Conservation (phyloP, 2,113 vertebrate species). For the Alaudala cheleensis region DNA sequence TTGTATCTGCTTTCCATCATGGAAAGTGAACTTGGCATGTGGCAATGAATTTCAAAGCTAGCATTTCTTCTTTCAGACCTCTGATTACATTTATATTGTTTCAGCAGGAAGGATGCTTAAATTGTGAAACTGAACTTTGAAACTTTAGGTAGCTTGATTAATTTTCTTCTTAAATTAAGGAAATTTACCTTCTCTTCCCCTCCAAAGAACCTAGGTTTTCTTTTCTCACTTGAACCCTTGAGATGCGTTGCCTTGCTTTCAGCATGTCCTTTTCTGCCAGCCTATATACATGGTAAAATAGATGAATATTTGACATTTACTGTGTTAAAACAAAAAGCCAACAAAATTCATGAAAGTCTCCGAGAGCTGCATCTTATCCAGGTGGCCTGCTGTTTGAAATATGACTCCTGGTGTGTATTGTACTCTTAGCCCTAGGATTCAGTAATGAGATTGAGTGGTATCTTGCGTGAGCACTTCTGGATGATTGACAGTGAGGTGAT, state of each 20-base stretch:
- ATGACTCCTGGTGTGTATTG: constrained; percentile 68
- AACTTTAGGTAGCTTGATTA: background rate
- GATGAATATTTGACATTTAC: constrained; percentile 56
- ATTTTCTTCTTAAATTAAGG: background rate
- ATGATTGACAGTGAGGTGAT: constrained; percentile 77
- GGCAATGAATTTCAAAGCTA: background rate
- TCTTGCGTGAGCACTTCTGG: constrained; percentile 69
- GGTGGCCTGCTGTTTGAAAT: constrained; percentile 74
- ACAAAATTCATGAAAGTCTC: constrained; percentile 53
- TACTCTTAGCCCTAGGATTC: constrained; percentile 64
- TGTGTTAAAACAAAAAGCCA: constrained; percentile 50
- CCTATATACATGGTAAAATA: constrained; percentile 12
- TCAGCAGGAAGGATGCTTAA: background rate
- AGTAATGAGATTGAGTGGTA: constrained; percentile 74
- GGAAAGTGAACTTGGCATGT: background rate
- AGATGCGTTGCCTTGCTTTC: background rate
- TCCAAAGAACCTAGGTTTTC: background rate
- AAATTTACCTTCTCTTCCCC: background rate
- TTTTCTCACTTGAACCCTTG: background rate
- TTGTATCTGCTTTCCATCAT: background rate
- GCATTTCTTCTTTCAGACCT: background rate
- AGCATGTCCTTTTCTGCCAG: constrained; percentile 44
- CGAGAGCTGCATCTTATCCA: constrained; percentile 24
- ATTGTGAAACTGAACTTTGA: background rate
- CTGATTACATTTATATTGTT: background rate